A percentile compares a stretch with the other conserved stretches of the same genome.
phyloP scores from a whole-genome alignment of 2,113 vertebrate genomes.

The Amblyornis subalaris region DNA sequence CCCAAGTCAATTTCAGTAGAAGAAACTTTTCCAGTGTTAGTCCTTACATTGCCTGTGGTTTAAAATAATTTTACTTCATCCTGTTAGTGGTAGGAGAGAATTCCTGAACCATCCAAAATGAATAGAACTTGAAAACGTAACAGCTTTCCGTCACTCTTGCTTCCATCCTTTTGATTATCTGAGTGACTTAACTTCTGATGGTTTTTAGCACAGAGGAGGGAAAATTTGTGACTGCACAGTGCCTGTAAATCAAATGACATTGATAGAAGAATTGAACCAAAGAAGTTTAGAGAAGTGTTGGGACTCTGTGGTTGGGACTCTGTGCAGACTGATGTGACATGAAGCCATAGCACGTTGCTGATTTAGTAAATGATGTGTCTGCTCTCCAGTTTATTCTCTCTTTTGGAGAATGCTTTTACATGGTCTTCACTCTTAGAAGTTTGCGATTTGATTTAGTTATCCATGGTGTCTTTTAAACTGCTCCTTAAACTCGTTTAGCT shows the following conservation, averaged over 20 bases:
- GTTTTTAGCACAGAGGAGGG: not conserved
- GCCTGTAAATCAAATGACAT: not conserved
- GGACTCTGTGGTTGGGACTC: not conserved
- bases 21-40: not conserved
- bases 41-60: not conserved
- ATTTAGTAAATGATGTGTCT: not conserved
- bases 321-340: accelerated
- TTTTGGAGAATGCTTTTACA: not conserved
- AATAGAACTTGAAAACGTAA: not conserved
- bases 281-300: not conserved
- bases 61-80: not conserved
- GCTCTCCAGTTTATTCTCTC: not conserved
- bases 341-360: not conserved
- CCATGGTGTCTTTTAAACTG: not conserved
- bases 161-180: not conserved
- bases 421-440: not conserved
- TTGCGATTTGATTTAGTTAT: not conserved
- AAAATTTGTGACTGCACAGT: not conserved
- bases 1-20: accelerated
- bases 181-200: not conserved
- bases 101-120: not conserved
- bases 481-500: not conserved
- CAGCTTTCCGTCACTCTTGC: not conserved
- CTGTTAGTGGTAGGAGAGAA: not conserved
- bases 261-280: not conserved